Conservation (phyloP, 2,888 invertebrate genomes). For the Yponomeuta cagnagella region DNA sequence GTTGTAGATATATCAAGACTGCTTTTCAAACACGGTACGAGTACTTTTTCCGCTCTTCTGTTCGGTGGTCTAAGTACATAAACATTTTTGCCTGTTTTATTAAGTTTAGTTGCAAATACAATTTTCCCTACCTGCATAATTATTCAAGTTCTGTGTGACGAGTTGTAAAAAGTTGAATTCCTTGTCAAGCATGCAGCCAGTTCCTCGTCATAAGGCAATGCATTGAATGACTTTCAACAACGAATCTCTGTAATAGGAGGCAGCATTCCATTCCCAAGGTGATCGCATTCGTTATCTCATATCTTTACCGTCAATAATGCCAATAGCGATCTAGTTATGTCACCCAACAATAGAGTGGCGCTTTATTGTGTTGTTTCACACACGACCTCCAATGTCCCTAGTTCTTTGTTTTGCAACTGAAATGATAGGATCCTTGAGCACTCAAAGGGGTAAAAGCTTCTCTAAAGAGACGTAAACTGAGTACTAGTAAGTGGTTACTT, state of each 20-base stretch:
- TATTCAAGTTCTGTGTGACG: too few relatives aligned
- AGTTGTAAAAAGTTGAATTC: background rate
- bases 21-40: too few relatives aligned
- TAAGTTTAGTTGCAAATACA: too few relatives aligned
- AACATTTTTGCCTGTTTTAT: too few relatives aligned
- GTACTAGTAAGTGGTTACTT: background rate
- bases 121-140: too few relatives aligned
- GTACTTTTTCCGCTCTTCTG: too few relatives aligned
- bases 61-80: too few relatives aligned
- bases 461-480: background rate
- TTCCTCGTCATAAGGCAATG: background rate
- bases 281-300: slow-evolving; percentile 45
- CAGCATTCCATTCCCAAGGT: slow-evolving; percentile 68
- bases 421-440: background rate
- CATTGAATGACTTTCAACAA: slow-evolving; percentile 6
- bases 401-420: slow-evolving; percentile 13
- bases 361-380: background rate
- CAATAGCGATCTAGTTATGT: slow-evolving; percentile 34
- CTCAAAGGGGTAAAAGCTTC: background rate
- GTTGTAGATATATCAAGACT: too few relatives aligned
- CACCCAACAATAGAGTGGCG: slow-evolving; percentile 31
- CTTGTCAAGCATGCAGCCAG: background rate
- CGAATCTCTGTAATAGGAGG: slow-evolving; percentile 7
- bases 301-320: slow-evolving; percentile 39
- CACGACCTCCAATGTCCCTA: background rate